Evolutionary conservation across 2,888 invertebrate species (phyloP).

Genomic region (Pinctada fucata): DNA sequence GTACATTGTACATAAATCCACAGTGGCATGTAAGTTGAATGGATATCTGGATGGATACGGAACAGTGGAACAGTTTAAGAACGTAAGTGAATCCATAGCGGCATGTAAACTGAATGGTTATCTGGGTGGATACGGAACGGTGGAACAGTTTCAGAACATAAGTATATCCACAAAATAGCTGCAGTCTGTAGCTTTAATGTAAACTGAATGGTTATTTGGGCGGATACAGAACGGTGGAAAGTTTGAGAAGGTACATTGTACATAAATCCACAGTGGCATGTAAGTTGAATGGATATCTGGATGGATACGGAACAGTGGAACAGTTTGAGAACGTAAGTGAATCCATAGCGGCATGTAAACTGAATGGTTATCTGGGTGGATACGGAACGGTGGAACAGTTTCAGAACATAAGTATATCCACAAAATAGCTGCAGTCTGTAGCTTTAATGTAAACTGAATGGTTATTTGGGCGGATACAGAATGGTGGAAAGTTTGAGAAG

Average conservation of each 20-base stretch:
- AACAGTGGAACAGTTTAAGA: constrained; percentile 85
- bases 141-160: too few species aligned
- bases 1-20: too few species aligned
- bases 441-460: constrained; percentile 92
- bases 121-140: constrained; percentile 86
- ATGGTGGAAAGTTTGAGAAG: constrained; percentile 84
- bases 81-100: constrained; percentile 84
- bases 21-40: constrained; percentile 90
- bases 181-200: too few species aligned
- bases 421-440: too few species aligned
- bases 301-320: constrained; percentile 85
- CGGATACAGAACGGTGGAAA: too few species aligned
- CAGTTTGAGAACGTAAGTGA: constrained; percentile 84
- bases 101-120: constrained; percentile 93
- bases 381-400: constrained; percentile 86
- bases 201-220: too few species aligned
- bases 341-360: constrained; percentile 88
- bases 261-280: constrained; percentile 92
- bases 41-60: constrained; percentile 91
- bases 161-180: too few species aligned
- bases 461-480: constrained; percentile 89
- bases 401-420: constrained; percentile 83
- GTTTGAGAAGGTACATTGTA: too few species aligned
- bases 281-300: constrained; percentile 91
- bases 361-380: constrained; percentile 93